phyloP scores from a whole-genome alignment of 2,888 invertebrate genomes.

The Oeneis ivallda region DNA sequence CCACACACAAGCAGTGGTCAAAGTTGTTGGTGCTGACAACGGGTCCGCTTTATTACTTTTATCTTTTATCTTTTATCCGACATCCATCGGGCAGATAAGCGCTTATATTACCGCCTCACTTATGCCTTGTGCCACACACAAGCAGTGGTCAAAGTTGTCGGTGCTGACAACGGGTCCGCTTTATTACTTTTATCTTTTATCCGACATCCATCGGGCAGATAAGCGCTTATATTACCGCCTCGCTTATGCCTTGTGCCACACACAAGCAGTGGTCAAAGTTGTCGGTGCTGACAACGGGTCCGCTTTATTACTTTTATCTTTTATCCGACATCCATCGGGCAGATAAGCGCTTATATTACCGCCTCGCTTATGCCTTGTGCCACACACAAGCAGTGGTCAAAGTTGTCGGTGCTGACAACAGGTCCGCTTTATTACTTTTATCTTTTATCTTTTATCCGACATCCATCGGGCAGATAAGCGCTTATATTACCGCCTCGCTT shows the following conservation, averaged over 20 bases:
- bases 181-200: conserved; percentile 33
- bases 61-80: conserved; percentile 11
- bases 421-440: conserved; percentile 36
- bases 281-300: conserved; percentile 28
- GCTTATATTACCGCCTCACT: conserved; percentile 1
- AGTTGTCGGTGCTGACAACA: conserved; percentile 30
- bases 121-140: conserved; percentile 7
- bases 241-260: conserved; percentile 15
- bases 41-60: conserved; percentile 36
- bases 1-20: conserved; percentile 26
- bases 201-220: conserved; percentile 30
- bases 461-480: conserved; percentile 31
- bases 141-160: conserved; percentile 33
- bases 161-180: conserved; percentile 30
- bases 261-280: conserved; percentile 31
- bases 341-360: conserved; percentile 14
- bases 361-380: conserved; percentile 12
- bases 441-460: conserved; percentile 10
- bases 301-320: conserved; percentile 32
- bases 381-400: conserved; percentile 26
- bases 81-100: conserved; percentile 31
- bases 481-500: conserved; percentile 1
- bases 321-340: conserved; percentile 27
- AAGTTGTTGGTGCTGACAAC: conserved; percentile 30
- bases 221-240: conserved; percentile 6